These are phyloP conservation scores for Caenorhabditis becei DNA, from an alignment of 2,888 invertebrate species.

Conservation along the genomic window DNA sequence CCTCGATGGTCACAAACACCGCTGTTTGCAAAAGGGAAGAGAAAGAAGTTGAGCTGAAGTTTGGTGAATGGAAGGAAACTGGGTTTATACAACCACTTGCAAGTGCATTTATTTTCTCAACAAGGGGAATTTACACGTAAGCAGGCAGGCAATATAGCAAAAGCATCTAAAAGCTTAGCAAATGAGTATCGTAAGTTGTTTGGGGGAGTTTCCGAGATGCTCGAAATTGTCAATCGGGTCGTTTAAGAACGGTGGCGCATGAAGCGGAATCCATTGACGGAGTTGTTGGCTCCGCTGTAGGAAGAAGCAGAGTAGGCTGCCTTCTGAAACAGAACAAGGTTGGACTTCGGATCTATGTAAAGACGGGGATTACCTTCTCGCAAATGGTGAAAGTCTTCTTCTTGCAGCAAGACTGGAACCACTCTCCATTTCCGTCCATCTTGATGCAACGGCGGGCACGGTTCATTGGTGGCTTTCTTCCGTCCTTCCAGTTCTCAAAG, in stretches of 20 bases:
- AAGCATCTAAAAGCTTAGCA: conserved; percentile 61
- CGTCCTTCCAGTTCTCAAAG: conserved; percentile 77
- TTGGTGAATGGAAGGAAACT: neutral
- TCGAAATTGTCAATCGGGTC: conserved; percentile 44
- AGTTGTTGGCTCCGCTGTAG: conserved; percentile 39
- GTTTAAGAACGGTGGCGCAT: conserved; percentile 50
- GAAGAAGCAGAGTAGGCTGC: conserved; percentile 47
- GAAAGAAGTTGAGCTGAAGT: too few species aligned
- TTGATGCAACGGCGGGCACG: conserved; percentile 78
- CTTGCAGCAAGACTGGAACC: conserved; percentile 81
- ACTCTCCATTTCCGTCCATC: conserved; percentile 75
- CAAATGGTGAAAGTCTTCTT: conserved; percentile 77
- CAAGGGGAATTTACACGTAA: conserved; percentile 47
- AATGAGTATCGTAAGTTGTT: conserved; percentile 57
- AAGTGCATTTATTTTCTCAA: conserved; percentile 24
- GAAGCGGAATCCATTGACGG: conserved; percentile 58
- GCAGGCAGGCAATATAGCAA: conserved; percentile 57
- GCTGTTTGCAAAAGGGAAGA: neutral
- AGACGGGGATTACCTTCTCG: conserved; percentile 71
- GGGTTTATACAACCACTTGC: conserved; percentile 18
- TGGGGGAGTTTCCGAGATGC: conserved; percentile 37
- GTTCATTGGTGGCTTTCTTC: conserved; percentile 76
- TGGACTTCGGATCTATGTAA: too few species aligned
- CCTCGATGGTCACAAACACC: conserved; percentile 15
- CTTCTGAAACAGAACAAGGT: conserved; percentile 54